Evolutionary conservation across 2,797 vertebrate genomes (phyloP), one percentile per base, ranked within the genome.

Genomic region (Sphenodon punctatus): DNA sequence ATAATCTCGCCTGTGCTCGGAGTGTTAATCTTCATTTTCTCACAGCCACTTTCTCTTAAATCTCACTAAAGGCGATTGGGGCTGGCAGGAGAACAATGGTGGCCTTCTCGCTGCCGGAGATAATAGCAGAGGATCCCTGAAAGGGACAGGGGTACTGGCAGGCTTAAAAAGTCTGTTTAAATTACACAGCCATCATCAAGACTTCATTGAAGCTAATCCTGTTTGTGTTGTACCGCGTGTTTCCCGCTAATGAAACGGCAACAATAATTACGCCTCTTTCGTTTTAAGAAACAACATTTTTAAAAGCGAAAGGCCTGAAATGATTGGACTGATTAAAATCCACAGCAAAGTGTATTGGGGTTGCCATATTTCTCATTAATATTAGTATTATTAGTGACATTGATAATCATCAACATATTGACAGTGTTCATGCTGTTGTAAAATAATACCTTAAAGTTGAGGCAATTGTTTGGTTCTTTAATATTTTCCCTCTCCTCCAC

Each of bases 1-100:
- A 87, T 68, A 82, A 89, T 87, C 68, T 69, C 65, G 90, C 55
- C 70, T 88, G 39, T 79, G 30, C 67, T 46, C 45, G 63, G 60
- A 64, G 67, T 64, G 34, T 86, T 87, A 64, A 87, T 80, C 81
- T 93, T 77, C 58, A 84, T n/a, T 89, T 89, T 88, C 76, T 74
- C 43, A 45, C 25, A 64, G 32, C 11, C 23, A 7, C 32, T 42
- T 80, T 63, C 75, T 72, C 72, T 83, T 92, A 85, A 84, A 78
- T 78, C n/a, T 89, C 49, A 38, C 63, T 74, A 19, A 83, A 84
- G 46, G 36, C 58, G 64, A 34, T 60, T 22, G 38, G 45, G 51
- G 68, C 75, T 82, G 71, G 41, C 75, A 87, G 82, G 58, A 87
- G 85, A 72, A 64, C 77, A 76, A 4, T 3, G 66, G 65, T 39